phyloP scores from a whole-genome alignment of 1,140 invertebrate genomes.

The Drosophila punjabiensis region DNA sequence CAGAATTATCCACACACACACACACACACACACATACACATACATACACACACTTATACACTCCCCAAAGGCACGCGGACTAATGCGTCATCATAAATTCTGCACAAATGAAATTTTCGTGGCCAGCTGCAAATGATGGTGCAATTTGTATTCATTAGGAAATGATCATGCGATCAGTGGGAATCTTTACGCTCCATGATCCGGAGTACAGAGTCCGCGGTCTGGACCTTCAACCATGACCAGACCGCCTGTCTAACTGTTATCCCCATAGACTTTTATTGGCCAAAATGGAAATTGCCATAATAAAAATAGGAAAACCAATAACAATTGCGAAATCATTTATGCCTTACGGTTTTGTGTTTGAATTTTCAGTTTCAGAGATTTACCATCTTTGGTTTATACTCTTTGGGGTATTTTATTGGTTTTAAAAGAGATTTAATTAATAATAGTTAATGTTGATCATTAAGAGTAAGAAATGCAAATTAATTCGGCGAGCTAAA shows the following conservation, averaged over 20 bases:
- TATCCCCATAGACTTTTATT: constrained; percentile 16
- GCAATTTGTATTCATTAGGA: constrained; percentile 75
- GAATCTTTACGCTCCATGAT: constrained; percentile 19
- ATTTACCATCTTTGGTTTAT: not conserved
- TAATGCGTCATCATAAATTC: constrained; percentile 72
- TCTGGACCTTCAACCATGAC: constrained; percentile 26
- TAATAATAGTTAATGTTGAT: constrained; percentile 14
- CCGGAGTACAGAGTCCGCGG: not conserved
- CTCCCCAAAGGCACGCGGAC: constrained; percentile 13
- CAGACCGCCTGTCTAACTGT: constrained; percentile 16
- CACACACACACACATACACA: not conserved
- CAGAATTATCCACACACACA: not conserved
- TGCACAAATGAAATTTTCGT: constrained; percentile 64
- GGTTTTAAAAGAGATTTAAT: constrained; percentile 1
- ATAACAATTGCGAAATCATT: constrained; percentile 37
- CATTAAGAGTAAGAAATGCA: constrained; percentile 7
- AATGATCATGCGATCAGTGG: constrained; percentile 40
- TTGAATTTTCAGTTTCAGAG: not conserved
- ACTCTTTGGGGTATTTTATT: not conserved
- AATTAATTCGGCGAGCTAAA: constrained; percentile 1
- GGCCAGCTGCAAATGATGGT: constrained; percentile 53
- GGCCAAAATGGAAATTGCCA: constrained; percentile 5
- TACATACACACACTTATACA: not conserved
- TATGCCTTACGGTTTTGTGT: not conserved
- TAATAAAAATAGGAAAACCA: constrained; percentile 9